Conservation (phyloP, 2,888 invertebrate genomes). For the Enchytraeus crypticus region DNA sequence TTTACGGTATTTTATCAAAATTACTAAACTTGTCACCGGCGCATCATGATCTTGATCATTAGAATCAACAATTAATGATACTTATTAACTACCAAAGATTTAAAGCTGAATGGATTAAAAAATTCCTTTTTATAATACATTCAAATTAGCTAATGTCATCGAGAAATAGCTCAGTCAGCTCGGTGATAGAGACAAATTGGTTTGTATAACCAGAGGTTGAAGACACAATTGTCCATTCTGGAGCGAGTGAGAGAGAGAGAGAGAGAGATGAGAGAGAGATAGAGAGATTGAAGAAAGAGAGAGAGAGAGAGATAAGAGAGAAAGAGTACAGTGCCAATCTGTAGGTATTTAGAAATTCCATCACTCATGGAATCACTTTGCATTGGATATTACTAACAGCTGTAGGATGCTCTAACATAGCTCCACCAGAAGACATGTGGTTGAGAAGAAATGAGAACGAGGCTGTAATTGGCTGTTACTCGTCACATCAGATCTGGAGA, state of each 20-base stretch:
- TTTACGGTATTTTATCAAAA: no score
- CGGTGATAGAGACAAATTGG: no score
- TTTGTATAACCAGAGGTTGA: no score
- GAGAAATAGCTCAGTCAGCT: no score
- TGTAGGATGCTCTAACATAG: constrained; percentile 11
- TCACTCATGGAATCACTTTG: neutral
- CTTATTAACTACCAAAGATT: neutral
- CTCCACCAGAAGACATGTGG: constrained; percentile 10
- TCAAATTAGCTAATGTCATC: neutral
- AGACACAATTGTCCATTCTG: no score
- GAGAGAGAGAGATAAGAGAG: no score
- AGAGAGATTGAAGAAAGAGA: no score
- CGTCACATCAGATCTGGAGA: constrained; percentile 6
- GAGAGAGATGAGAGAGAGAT: no score
- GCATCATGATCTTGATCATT: no score
- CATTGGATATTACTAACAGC: neutral
- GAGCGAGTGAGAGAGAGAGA: no score
- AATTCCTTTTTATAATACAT: neutral
- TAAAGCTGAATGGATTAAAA: neutral
- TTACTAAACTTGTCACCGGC: no score
- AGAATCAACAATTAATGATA: neutral
- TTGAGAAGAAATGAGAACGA: constrained; percentile 5
- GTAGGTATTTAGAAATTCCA: neutral
- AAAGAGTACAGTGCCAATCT: no score
- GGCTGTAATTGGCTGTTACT: constrained; percentile 6